Percentiles rank a stretch among this genome's conserved stretches.
Conservation (phyloP, 2,113 vertebrate species). For the Paramormyrops kingsleyae region DNA sequence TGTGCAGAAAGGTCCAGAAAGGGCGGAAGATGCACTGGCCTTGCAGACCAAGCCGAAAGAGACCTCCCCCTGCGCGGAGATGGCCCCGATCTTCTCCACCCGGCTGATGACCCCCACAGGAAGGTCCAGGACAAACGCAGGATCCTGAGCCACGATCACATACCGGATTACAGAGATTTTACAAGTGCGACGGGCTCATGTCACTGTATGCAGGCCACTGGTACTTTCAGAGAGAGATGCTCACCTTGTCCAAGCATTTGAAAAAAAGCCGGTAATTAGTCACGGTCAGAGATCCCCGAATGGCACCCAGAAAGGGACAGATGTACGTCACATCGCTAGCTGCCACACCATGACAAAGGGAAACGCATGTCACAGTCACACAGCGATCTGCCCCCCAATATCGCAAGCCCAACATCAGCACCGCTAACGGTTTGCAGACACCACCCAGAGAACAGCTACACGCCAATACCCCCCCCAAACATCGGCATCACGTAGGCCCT, state of each 20-base stretch:
- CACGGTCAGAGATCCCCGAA: conserved; percentile 82
- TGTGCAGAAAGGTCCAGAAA: not conserved
- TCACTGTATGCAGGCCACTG: not conserved
- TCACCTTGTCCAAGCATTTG: conserved; percentile 86
- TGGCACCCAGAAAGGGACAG: conserved; percentile 87
- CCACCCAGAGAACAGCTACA: not conserved
- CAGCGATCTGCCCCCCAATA: not conserved
- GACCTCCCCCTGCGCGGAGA: conserved; percentile 79
- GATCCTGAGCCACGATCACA: conserved; percentile 63
- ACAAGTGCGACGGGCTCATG: not conserved
- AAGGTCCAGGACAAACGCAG: conserved; percentile 85
- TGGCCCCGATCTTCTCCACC: conserved; percentile 87
- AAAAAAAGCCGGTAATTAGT: conserved; percentile 96
- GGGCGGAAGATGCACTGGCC: conserved; percentile 52
- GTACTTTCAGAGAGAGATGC: conserved; percentile 14
- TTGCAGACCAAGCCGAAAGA: conserved; percentile 89
- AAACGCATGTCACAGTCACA: not conserved
- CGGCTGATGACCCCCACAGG: conserved; percentile 90
- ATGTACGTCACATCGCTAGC: conserved; percentile 94
- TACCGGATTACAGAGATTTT: not conserved
- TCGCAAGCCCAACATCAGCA: not conserved
- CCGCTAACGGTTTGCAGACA: not conserved
- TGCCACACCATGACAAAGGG: conserved; percentile 36
- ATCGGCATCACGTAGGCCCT: not conserved
- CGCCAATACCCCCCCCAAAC: not conserved